These are phyloP conservation scores for Erebia palarica DNA, from an alignment of 2,888 invertebrate genomes.

Conservation along the genomic window DNA sequence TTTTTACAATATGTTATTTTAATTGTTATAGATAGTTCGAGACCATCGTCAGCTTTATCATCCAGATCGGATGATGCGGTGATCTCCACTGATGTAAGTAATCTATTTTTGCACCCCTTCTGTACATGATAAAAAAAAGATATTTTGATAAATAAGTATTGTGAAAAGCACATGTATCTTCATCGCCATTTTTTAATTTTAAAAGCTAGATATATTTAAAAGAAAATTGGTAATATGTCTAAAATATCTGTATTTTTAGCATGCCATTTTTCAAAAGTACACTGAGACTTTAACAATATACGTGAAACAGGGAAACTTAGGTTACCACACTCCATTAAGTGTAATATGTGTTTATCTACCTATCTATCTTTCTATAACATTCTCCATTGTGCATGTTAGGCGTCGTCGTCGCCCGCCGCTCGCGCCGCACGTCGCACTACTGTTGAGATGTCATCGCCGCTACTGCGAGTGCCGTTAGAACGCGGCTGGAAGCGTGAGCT, in stretches of 20 bases:
- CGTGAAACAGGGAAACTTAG: no score
- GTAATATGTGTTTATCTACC: no score
- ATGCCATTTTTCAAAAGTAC: no score
- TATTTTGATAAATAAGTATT: no score
- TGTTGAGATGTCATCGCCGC: slow-evolving; percentile 70
- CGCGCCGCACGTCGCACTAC: slow-evolving; percentile 88
- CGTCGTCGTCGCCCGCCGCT: slow-evolving; percentile 85
- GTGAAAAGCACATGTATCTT: no score
- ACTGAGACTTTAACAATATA: no score
- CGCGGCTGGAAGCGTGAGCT: slow-evolving; percentile 90
- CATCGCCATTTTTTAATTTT: no score
- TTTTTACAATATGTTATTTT: not conserved
- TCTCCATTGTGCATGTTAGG: slow-evolving; percentile 26
- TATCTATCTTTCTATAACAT: no score
- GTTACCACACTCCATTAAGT: not conserved
- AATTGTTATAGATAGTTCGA: slow-evolving; percentile 61
- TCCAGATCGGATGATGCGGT: slow-evolving; percentile 67
- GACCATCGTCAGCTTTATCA: slow-evolving; percentile 73
- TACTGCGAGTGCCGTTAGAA: slow-evolving; percentile 68
- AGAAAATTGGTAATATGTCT: no score
- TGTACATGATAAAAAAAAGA: no score
- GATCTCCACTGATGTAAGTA: slow-evolving; percentile 63
- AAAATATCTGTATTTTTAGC: no score
- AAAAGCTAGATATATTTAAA: no score
- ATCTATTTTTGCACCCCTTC: not conserved